Percentiles rank a stretch among this genome's conserved stretches.
phyloP scores from a whole-genome alignment of 2,797 vertebrate species.

The Dendrocincla fuliginosa region DNA sequence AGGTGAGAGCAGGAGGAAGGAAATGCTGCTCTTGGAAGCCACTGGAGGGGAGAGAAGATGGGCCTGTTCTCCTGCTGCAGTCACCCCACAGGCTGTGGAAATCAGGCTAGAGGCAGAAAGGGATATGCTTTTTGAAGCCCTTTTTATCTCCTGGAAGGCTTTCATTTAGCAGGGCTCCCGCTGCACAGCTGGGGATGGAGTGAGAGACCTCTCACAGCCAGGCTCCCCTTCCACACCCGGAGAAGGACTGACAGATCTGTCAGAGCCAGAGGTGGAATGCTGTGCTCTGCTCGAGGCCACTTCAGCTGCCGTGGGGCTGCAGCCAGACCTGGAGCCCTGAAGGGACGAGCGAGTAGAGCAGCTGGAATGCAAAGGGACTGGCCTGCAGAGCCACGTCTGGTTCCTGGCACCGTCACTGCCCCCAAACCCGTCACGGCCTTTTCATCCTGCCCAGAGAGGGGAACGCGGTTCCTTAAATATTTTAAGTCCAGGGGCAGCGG shows the following conservation, averaged over 20 bases:
- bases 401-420: background rate
- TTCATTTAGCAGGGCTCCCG: background rate
- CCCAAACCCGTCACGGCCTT: background rate
- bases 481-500: background rate
- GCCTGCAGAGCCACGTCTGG: background rate
- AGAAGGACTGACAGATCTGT: background rate
- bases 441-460: background rate
- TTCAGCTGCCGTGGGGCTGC: fast-evolving
- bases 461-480: background rate
- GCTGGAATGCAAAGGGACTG: fast-evolving
- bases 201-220: background rate
- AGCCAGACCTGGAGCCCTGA: fast-evolving
- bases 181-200: fast-evolving
- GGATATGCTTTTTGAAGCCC: background rate
- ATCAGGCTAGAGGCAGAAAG: background rate
- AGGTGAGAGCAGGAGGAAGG: background rate
- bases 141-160: background rate
- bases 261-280: background rate
- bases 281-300: background rate
- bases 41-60: background rate
- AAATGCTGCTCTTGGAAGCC: background rate
- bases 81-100: fast-evolving
- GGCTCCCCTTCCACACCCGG: background rate
- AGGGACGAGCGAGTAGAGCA: fast-evolving
- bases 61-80: background rate